Percentiles rank a stretch among this genome's conserved stretches.
Evolutionary conservation across 2,797 vertebrate genomes (phyloP).

Genomic region (Spheniscus humboldti): DNA sequence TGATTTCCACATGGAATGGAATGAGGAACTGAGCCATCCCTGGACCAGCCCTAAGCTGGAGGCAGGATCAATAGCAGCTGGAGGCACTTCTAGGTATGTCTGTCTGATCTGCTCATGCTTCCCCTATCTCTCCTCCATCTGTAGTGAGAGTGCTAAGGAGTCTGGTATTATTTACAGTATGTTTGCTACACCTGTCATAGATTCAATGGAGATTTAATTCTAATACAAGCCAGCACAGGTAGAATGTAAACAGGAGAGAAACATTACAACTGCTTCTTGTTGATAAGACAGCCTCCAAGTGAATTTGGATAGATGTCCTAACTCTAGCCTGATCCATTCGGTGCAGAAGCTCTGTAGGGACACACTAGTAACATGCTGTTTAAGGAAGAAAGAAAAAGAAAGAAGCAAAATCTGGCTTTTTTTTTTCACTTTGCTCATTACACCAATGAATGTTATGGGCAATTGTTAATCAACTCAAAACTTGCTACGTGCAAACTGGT

Average conservation of each 20-base stretch:
- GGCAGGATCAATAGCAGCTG: constrained; percentile 1
- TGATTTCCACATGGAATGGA: constrained; percentile 15
- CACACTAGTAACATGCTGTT: not conserved
- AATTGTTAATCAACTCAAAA: constrained; percentile 39
- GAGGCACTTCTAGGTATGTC: constrained; percentile 22
- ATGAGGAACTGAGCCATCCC: constrained; percentile 26
- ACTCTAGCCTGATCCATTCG: not conserved
- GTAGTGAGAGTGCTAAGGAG: constrained; percentile 10
- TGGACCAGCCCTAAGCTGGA: constrained; percentile 6
- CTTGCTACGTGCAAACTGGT: not conserved
- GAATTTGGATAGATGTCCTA: constrained; percentile 2
- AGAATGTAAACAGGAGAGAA: constrained; percentile 44
- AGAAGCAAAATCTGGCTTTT: not conserved
- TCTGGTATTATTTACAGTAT: constrained; percentile 32
- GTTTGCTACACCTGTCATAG: constrained; percentile 46
- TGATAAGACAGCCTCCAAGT: not conserved
- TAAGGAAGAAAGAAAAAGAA: not conserved
- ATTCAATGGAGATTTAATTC: constrained; percentile 41
- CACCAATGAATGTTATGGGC: not conserved
- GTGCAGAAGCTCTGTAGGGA: not conserved
- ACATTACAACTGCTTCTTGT: not conserved
- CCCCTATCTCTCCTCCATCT: constrained; percentile 20
- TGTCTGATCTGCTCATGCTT: not conserved
- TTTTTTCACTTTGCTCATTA: not conserved
- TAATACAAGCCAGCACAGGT: constrained; percentile 55